phyloP scores from a whole-genome alignment of 2,113 vertebrate species.

The Alces alces region DNA sequence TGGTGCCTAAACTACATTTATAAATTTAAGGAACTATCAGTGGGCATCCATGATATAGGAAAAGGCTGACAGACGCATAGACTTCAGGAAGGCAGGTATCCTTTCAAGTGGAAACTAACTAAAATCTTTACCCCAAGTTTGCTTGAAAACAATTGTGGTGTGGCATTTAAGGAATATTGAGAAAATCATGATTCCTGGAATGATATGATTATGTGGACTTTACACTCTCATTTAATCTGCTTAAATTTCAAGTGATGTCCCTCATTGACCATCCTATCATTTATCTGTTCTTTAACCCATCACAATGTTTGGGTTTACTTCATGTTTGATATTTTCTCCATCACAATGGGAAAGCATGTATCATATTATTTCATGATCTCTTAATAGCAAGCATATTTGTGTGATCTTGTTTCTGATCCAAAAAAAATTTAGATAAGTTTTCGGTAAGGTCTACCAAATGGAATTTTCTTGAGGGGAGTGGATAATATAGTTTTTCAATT shows the following conservation, averaged over 20 bases:
- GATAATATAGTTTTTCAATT: not conserved
- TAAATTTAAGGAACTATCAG: not conserved
- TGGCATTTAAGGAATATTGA: not conserved
- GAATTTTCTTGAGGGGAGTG: not conserved
- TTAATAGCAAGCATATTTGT: slow-evolving; percentile 18
- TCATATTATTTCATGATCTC: slow-evolving; percentile 16
- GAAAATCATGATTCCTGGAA: not conserved
- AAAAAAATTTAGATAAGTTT: not conserved
- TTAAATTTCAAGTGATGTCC: slow-evolving; percentile 11
- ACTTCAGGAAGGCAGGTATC: not conserved
- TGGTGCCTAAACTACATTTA: not conserved
- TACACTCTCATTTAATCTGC: not conserved
- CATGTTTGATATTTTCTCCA: not conserved
- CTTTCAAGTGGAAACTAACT: not conserved
- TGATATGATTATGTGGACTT: not conserved
- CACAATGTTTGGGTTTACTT: not conserved
- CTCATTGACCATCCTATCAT: not conserved
- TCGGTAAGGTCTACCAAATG: slow-evolving; percentile 24
- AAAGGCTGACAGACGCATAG: not conserved
- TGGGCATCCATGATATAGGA: not conserved
- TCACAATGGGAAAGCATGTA: slow-evolving; percentile 23
- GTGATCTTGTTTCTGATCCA: not conserved
- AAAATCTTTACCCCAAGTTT: not conserved
- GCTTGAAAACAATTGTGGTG: not conserved
- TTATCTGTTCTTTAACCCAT: not conserved